A percentile compares a stretch with the other conserved stretches of the same genome.
These are phyloP conservation scores for Drosophila ficusphila DNA, from an alignment of 1,140 invertebrate genomes.

Conservation along the genomic window DNA sequence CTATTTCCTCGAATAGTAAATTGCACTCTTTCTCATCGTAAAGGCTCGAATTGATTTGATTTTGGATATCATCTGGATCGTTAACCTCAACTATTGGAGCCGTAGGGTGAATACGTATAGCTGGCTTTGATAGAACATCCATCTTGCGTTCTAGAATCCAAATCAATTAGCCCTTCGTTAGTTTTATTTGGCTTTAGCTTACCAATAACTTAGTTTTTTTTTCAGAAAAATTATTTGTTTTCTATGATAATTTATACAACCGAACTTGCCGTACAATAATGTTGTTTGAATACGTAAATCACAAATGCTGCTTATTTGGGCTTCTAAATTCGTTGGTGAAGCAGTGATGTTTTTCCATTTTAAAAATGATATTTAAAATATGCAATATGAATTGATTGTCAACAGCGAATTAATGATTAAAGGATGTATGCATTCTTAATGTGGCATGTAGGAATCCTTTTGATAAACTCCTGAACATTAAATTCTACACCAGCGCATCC, in stretches of 20 bases:
- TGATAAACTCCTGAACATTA: constrained; percentile 3
- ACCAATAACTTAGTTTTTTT: not conserved
- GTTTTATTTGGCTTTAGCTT: not conserved
- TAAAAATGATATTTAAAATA: too few species aligned
- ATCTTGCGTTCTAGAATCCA: not conserved
- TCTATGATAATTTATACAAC: not conserved
- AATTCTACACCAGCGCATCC: not conserved
- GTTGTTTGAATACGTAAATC: not conserved
- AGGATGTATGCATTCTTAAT: too few species aligned
- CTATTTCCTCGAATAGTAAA: not conserved
- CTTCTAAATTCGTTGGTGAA: too few species aligned
- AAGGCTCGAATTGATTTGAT: not conserved
- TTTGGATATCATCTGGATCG: not conserved
- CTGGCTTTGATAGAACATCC: not conserved
- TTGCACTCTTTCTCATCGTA: not conserved
- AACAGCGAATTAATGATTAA: too few species aligned
- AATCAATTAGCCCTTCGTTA: not conserved
- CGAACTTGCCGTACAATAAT: too few species aligned
- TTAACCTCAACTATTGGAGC: not conserved
- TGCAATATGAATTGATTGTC: too few species aligned
- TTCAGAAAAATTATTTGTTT: not conserved
- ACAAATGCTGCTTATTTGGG: not conserved
- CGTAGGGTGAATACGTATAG: too few species aligned
- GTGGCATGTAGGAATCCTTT: not conserved
- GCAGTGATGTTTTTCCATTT: too few species aligned